Evolutionary conservation across 2,888 invertebrate species (phyloP).

Genomic region (Callyntrura guangdongensis): DNA sequence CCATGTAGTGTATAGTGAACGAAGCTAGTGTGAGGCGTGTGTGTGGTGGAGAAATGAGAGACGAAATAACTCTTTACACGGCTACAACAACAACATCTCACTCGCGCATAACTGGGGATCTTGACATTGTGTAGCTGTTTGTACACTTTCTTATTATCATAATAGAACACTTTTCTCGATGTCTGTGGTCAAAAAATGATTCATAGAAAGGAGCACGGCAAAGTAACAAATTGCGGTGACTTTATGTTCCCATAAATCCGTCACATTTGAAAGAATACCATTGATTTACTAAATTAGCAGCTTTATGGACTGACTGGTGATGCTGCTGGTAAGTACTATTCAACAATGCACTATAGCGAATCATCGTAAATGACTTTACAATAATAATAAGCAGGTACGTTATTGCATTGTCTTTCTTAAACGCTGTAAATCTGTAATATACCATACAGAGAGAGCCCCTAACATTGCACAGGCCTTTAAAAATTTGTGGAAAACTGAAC

Average conservation of each 20-base stretch:
- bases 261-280: conserved; percentile 71
- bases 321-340: conserved; percentile 74
- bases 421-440: no score
- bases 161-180: conserved; percentile 20
- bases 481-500: no score
- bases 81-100: not conserved
- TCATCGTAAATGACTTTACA: no score
- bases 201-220: conserved; percentile 14
- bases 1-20: conserved; percentile 21
- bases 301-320: conserved; percentile 51
- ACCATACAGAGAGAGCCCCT: no score
- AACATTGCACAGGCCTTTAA: no score
- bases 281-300: conserved; percentile 71
- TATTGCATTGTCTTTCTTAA: no score
- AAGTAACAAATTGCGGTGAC: conserved; percentile 73
- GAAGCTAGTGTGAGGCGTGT: not conserved
- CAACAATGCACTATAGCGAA: no score
- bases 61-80: conserved; percentile 4
- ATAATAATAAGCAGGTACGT: no score
- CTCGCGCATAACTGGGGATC: not conserved
- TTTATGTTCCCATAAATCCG: conserved; percentile 77
- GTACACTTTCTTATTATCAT: no score
- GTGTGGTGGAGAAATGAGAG: not conserved
- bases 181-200: conserved; percentile 60
- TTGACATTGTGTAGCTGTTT: not conserved